Percentiles rank a stretch among this genome's conserved stretches.
Conservation (phyloP, 2,113 vertebrate genomes). For the Ceyx margarethae region DNA sequence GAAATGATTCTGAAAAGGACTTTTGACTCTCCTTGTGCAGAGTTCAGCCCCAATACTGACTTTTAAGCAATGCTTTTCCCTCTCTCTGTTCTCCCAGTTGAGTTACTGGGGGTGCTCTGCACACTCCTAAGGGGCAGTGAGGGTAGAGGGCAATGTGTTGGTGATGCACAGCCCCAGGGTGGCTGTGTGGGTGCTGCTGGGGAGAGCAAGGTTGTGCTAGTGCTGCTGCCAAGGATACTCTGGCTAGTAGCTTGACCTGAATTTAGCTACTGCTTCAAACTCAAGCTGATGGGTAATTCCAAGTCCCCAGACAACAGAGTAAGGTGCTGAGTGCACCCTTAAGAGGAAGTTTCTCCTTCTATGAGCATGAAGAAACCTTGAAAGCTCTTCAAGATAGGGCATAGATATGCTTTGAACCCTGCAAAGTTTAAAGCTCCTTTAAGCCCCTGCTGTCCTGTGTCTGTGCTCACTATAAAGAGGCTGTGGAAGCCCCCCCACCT, state of each 20-base stretch:
- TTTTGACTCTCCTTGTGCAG: background rate
- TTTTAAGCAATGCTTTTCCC: background rate
- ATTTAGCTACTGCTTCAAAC: background rate
- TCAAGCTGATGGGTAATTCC: conserved; percentile 7
- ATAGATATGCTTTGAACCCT: background rate
- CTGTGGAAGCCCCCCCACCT: background rate
- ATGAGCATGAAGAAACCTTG: background rate
- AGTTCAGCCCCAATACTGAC: background rate
- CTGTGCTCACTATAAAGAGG: background rate
- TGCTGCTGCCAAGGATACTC: background rate
- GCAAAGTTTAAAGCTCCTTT: background rate
- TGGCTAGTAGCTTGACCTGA: background rate
- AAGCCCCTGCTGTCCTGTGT: background rate
- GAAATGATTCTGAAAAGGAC: background rate
- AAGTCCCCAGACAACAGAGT: background rate
- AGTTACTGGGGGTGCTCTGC: background rate
- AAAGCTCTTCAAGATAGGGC: background rate
- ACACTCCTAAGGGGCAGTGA: background rate
- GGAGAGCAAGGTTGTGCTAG: background rate
- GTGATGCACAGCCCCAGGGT: fast-evolving
- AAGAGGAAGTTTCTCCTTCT: background rate
- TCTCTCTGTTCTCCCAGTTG: background rate
- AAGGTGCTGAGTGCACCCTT: background rate
- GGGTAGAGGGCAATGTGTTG: background rate
- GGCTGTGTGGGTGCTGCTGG: background rate